Percentiles rank a stretch among this genome's conserved stretches.
These are phyloP conservation scores for Monomorium pharaonis DNA, from an alignment of 1,140 invertebrate species.

Conservation along the genomic window DNA sequence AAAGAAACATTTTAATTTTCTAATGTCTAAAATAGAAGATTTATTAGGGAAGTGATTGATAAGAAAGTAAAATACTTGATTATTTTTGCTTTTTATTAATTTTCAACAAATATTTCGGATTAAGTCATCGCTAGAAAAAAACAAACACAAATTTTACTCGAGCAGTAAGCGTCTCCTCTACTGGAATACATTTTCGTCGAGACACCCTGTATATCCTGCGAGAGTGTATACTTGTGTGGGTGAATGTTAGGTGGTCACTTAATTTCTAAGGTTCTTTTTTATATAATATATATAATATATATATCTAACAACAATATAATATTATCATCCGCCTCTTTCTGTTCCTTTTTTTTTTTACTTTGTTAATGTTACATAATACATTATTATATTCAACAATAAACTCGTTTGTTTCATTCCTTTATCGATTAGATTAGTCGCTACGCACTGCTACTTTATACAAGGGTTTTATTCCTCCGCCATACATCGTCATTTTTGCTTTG, in stretches of 20 bases:
- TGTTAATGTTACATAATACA: conserved; percentile 79
- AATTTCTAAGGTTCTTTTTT: conserved; percentile 76
- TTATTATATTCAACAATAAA: conserved; percentile 82
- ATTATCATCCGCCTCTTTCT: conserved; percentile 76
- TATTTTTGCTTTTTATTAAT: conserved; percentile 58
- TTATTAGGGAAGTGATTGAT: neutral
- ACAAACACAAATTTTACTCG: conserved; percentile 54
- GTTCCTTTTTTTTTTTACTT: conserved; percentile 43
- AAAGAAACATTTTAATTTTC: neutral
- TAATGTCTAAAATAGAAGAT: neutral
- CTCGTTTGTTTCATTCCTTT: conserved; percentile 74
- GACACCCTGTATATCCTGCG: conserved; percentile 60
- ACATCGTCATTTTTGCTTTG: conserved; percentile 46
- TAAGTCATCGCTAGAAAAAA: conserved; percentile 54
- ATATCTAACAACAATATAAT: conserved; percentile 84
- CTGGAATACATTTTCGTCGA: conserved; percentile 56
- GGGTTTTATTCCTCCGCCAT: conserved; percentile 51
- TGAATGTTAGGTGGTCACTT: conserved; percentile 72
- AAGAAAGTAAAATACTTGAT: conserved; percentile 42
- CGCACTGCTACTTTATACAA: conserved; percentile 73
- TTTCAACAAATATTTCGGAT: conserved; percentile 53
- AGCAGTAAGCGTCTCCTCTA: conserved; percentile 59
- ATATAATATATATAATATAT: conserved; percentile 79
- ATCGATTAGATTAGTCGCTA: conserved; percentile 72
- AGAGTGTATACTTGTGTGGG: conserved; percentile 61